Evolutionary conservation across 1,140 invertebrate genomes (phyloP), one percentile per base, ranked within the genome.

Genomic region (Pectinophora gossypiella): DNA sequence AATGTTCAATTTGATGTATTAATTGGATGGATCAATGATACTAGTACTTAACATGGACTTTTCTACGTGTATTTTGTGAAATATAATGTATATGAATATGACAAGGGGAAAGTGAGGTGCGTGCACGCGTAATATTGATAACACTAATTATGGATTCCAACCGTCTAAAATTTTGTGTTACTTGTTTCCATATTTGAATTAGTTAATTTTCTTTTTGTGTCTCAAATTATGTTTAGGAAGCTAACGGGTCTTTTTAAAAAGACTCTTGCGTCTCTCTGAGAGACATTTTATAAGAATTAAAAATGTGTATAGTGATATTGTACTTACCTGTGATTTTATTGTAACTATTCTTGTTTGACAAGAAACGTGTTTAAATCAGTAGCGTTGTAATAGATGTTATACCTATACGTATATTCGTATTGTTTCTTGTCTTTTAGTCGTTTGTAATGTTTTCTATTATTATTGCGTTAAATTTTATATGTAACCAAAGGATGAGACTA

Each of bases 291-390:
- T 32, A 32, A 32, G 27, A 57, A 64, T 64, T 60, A 70, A 54
- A 50, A 61, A 57, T 56, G 51, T 59, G 51, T 63, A 61, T 82
- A 82, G 77, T 73, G 56, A 68, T 82, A 82, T 63, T 68, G 68
- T 73, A 75, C 66, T 78, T 77, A 80, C 78, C 78, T 85, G 81
- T 85, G 81, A 85, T 85, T 84, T 82, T 78, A 75, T 76, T 73
- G 72, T 76, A 64, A 56, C 65, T 46, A 61, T 61, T 79, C 81
- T 85, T 85, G 78, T 85, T 56, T 74, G 60, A 85, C 78, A 85
- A 82, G 81, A 75, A 54, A 40, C 36, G 51, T 58, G 27, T 32
- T 32, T 32, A 4, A 4, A 23, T 23, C 27, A 9, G n/a, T 12
- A 32, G 27, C 27, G 27, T 9, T 12, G n/a, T 9, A 32, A 32